Evolutionary conservation across 2,888 invertebrate species (phyloP).

Genomic region (Apoderus coryli): DNA sequence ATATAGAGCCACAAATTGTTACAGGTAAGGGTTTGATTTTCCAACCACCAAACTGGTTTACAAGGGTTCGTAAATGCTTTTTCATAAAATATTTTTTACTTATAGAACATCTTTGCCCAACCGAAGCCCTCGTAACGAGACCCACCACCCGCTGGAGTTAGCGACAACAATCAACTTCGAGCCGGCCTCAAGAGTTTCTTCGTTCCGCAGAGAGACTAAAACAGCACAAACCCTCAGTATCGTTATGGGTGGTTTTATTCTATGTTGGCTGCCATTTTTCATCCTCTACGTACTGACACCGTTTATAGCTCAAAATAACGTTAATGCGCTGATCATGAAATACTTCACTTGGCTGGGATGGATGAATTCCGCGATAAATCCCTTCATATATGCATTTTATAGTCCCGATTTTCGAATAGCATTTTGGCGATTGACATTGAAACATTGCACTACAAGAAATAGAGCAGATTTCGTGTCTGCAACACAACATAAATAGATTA

Average conservation of each 20-base stretch:
- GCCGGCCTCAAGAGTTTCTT: constrained; percentile 43
- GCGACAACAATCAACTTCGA: constrained; percentile 39
- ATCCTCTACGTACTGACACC: constrained; percentile 68
- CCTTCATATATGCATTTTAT: constrained; percentile 82
- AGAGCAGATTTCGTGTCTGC: no score
- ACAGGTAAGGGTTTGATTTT: constrained; percentile 16
- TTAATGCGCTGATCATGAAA: constrained; percentile 44
- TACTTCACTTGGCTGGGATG: constrained; percentile 78
- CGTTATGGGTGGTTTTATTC: constrained; percentile 76
- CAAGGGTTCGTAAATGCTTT: not conserved
- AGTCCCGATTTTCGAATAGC: constrained; percentile 76
- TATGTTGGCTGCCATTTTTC: constrained; percentile 83
- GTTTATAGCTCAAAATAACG: constrained; percentile 50
- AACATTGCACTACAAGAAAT: no score
- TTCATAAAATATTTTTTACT: no score
- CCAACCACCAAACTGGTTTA: not conserved
- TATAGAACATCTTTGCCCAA: constrained; percentile 14
- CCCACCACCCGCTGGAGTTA: constrained; percentile 39
- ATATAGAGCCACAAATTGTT: constrained; percentile 25
- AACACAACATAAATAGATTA: no score
- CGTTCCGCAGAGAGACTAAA: constrained; percentile 65
- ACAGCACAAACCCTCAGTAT: constrained; percentile 77
- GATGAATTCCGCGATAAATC: constrained; percentile 83
- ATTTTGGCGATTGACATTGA: constrained; percentile 70
- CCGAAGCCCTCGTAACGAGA: constrained; percentile 26